A percentile compares a stretch with the other conserved stretches of the same genome.
These are phyloP conservation scores for Setophaga coronata DNA, from an alignment of 2,113 vertebrate genomes.

Conservation along the genomic window DNA sequence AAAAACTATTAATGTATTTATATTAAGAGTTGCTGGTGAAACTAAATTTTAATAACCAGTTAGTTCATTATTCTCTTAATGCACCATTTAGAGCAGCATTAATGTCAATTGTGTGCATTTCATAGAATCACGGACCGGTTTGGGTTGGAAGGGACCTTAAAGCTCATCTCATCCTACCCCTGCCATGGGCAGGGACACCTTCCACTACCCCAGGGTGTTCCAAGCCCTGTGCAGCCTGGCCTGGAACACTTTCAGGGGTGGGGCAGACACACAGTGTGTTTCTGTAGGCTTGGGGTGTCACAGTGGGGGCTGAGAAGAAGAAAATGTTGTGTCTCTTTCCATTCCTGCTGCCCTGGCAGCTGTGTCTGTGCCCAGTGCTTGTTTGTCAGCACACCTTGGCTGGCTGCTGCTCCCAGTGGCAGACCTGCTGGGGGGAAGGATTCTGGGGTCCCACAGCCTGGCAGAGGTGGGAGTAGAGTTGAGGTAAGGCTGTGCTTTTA, in stretches of 20 bases:
- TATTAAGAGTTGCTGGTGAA: not conserved
- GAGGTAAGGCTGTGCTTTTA: not conserved
- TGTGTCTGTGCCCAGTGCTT: not conserved
- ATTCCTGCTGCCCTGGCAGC: not conserved
- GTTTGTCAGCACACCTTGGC: not conserved
- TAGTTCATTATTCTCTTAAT: not conserved
- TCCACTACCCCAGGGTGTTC: not conserved
- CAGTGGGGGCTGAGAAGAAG: not conserved
- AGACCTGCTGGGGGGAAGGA: not conserved
- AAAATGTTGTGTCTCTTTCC: not conserved
- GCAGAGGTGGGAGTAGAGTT: not conserved
- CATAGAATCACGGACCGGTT: not conserved
- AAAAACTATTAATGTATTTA: not conserved
- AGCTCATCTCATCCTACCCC: not conserved
- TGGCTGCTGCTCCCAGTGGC: not conserved
- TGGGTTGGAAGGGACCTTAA: not conserved
- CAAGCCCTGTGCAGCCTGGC: accelerated
- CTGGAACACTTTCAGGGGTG: not conserved
- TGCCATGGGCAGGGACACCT: not conserved
- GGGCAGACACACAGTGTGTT: not conserved
- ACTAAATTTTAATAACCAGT: not conserved
- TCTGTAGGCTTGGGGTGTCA: not conserved
- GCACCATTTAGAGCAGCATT: not conserved
- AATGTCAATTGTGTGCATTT: not conserved
- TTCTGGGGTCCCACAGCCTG: not conserved